Conservation (phyloP, 1,140 invertebrate species). For the Phenacoccus solenopsis region DNA sequence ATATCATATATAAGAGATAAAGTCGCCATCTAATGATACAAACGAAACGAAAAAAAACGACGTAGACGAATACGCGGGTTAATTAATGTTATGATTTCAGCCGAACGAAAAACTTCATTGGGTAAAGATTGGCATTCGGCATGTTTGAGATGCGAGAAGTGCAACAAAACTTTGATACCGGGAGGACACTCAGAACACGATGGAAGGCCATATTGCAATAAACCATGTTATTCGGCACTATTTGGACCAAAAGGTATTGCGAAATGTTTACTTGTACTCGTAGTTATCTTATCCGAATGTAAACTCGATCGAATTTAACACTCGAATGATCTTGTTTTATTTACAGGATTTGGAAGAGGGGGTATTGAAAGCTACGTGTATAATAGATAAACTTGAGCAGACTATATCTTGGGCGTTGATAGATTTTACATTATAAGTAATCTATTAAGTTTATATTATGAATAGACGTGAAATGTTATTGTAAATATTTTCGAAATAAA, state of each 20-base stretch:
- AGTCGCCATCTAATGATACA: too few relatives aligned
- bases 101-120: slow-evolving; percentile 78
- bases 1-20: too few relatives aligned
- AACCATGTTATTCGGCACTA: slow-evolving; percentile 75
- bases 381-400: neutral
- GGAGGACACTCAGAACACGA: slow-evolving; percentile 87
- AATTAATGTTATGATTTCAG: slow-evolving; percentile 47
- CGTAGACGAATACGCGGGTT: too few relatives aligned
- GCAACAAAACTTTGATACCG: slow-evolving; percentile 75
- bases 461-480: neutral
- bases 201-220: slow-evolving; percentile 80
- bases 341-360: neutral
- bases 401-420: neutral
- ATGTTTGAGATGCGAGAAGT: slow-evolving; percentile 79
- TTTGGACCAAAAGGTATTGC: slow-evolving; percentile 50
- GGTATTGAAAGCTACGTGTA: slow-evolving; percentile 8
- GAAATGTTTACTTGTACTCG: neutral
- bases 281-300: neutral
- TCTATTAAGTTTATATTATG: too few relatives aligned
- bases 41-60: too few relatives aligned
- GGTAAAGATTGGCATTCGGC: slow-evolving; percentile 90
- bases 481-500: too few relatives aligned
- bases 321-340: neutral
- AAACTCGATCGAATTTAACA: too few relatives aligned
- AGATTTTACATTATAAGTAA: neutral